Evolutionary conservation across 2,888 invertebrate genomes (phyloP), one percentile per base, ranked within the genome.

Genomic region (Plebejus melissa): DNA sequence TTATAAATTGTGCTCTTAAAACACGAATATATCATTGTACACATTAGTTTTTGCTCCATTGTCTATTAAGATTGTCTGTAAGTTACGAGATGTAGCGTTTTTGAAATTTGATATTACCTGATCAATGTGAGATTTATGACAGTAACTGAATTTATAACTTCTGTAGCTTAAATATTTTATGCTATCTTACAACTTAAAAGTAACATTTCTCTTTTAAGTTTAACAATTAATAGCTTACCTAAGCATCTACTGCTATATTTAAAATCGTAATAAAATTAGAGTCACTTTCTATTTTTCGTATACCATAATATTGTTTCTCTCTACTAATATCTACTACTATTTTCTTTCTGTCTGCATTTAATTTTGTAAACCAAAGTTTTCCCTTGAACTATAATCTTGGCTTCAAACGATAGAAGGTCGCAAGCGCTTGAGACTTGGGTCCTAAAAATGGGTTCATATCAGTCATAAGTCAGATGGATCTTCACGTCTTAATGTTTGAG

Each of bases 381-480:
- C 9, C 6, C 9, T 46, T 46, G 46, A 46, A 46, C 9, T 46
- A 46, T 2, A 46, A 2, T 9, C 46, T 9, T 46, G 46, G 9
- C 46, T 46, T 46, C 46, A 46, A 46, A 9, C 46, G 46, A 46
- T 11, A 46, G 9, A 46, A 46, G 2, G 9, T 46, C 22, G 60
- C 13, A 76, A 76, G 22, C 32, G 76, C 80, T 79, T 77, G 22
- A 80, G 54, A 46, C 83, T 84, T 84, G 78, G 13, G 74, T 85
- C 85, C 78, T 74, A 71, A 60, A 75, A 81, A 82, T 75, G 81
- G 81, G 82, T 82, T 83, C 83, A 83, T 82, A 83, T 80, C 83
- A 83, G 78, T 83, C 87, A 89, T 90, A 91, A 91, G 87, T 85
- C 87, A 90, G 92, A 92, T 88, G 85, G 86, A 92, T 92, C 85